phyloP scores from a whole-genome alignment of 1,140 invertebrate species.

The Neodiprion pinetum region DNA sequence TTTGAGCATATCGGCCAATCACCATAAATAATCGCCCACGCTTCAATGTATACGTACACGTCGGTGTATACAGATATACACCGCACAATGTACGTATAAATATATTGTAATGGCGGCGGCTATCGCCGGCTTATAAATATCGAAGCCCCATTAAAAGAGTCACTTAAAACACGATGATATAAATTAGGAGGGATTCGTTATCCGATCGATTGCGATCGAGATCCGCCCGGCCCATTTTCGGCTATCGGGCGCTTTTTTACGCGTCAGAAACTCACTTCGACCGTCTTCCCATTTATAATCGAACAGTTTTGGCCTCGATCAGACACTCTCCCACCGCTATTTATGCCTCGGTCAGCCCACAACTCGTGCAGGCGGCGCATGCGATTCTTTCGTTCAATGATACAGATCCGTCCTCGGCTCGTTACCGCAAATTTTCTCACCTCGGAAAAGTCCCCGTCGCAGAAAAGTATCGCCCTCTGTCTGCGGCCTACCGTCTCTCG shows the following conservation, averaged over 20 bases:
- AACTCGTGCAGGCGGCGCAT: no score
- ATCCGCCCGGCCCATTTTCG: neutral
- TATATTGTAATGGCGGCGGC: neutral
- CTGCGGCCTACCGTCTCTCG: no score
- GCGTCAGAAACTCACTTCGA: neutral
- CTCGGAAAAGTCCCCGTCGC: no score
- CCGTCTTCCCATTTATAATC: neutral
- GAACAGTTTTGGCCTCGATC: no score
- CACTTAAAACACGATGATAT: constrained; percentile 40
- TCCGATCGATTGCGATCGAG: constrained; percentile 33
- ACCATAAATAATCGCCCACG: constrained; percentile 47
- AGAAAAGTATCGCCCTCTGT: no score
- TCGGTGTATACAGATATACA: neutral
- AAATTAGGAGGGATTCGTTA: constrained; percentile 41
- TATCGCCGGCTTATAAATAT: constrained; percentile 40
- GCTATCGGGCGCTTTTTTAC: constrained; percentile 23
- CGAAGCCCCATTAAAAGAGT: constrained; percentile 32
- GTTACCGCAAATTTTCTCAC: no score
- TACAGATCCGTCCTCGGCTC: no score
- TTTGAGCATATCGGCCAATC: constrained; percentile 31
- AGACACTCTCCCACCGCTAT: no score
- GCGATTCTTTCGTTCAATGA: no score
- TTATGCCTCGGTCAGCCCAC: no score
- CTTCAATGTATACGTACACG: neutral
- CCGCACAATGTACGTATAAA: no score